phyloP scores from a whole-genome alignment of 1,140 invertebrate species.

The Drosophila kepulauana region DNA sequence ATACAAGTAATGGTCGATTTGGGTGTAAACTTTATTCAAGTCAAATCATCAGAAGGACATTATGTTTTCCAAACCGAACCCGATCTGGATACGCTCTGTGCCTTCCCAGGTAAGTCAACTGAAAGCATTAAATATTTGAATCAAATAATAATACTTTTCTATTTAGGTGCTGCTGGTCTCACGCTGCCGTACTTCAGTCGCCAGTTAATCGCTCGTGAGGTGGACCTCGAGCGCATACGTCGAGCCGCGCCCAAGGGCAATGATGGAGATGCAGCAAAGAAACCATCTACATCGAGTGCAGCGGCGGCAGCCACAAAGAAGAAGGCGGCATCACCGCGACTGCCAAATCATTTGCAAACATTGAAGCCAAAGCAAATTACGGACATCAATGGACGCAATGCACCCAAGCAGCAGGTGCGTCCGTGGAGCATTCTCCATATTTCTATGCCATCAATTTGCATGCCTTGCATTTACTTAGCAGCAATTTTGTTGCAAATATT shows the following conservation, averaged over 20 bases:
- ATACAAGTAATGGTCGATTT: slow-evolving; percentile 95
- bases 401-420: slow-evolving; percentile 79
- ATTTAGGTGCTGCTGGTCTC: slow-evolving; percentile 64
- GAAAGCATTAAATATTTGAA: background rate
- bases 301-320: slow-evolving; percentile 37
- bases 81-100: slow-evolving; percentile 86
- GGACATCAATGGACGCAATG: slow-evolving; percentile 78
- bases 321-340: slow-evolving; percentile 41
- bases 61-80: slow-evolving; percentile 94
- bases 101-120: slow-evolving; percentile 65
- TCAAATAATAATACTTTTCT: background rate
- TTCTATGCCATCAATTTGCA: slow-evolving; percentile 64
- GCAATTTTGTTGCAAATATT: slow-evolving; percentile 79
- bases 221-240: slow-evolving; percentile 90
- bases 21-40: slow-evolving; percentile 94
- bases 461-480: slow-evolving; percentile 82
- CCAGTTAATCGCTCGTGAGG: slow-evolving; percentile 92
- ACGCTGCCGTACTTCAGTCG: slow-evolving; percentile 88
- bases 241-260: slow-evolving; percentile 80
- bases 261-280: slow-evolving; percentile 22
- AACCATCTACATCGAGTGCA: slow-evolving; percentile 8
- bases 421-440: slow-evolving; percentile 28
- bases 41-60: slow-evolving; percentile 90
- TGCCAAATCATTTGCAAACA: slow-evolving; percentile 89
- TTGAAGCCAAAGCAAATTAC: slow-evolving; percentile 86